Conservation (phyloP, 2,113 vertebrate species). For the Lasiurus cinereus region DNA sequence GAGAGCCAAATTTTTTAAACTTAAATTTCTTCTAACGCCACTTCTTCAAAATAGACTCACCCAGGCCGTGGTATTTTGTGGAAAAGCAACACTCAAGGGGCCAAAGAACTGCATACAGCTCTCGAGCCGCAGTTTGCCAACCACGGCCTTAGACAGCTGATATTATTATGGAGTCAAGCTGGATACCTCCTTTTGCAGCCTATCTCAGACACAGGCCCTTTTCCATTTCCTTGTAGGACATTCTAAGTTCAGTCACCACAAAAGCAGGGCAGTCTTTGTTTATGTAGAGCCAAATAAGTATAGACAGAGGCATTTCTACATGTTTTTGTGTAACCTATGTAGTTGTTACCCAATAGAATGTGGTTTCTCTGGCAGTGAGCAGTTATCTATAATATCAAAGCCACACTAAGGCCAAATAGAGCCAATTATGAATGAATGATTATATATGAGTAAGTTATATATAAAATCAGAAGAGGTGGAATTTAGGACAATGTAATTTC, state of each 20-base stretch:
- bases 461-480: background rate
- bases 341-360: background rate
- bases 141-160: background rate
- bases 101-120: no score
- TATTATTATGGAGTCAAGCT: background rate
- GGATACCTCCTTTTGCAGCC: background rate
- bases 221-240: conserved; percentile 4
- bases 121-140: no score
- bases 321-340: background rate
- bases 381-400: conserved; percentile 29
- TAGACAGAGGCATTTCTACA: conserved; percentile 6
- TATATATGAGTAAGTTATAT: conserved; percentile 25
- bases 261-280: conserved; percentile 60
- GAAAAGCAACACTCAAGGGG: no score
- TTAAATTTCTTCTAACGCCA: no score
- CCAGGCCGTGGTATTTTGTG: no score
- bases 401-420: conserved; percentile 32
- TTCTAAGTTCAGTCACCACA: conserved; percentile 39
- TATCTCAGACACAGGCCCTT: background rate
- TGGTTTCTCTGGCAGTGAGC: conserved; percentile 11
- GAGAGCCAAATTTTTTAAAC: no score
- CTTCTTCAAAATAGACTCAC: no score
- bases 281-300: conserved; percentile 16
- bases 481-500: conserved; percentile 58
- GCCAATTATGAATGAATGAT: background rate